A percentile compares a stretch with the other conserved stretches of the same genome.
phyloP scores from a whole-genome alignment of 2,888 invertebrate genomes.

The Microplitis deprimator region DNA sequence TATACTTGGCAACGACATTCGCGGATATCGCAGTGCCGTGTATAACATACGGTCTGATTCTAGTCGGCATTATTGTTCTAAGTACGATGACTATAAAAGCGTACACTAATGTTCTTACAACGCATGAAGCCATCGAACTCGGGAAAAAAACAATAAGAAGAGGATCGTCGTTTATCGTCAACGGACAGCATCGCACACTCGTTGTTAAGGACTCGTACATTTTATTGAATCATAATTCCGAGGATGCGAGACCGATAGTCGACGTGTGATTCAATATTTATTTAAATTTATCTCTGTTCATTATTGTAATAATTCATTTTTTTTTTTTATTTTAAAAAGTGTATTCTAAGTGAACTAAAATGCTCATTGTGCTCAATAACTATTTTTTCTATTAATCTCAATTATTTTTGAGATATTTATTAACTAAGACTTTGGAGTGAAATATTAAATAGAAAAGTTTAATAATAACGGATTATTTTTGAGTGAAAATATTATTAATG shows the following conservation, averaged over 20 bases:
- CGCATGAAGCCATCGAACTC: slow-evolving; percentile 83
- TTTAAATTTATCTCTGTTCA: background rate
- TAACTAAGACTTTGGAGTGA: slow-evolving; percentile 3
- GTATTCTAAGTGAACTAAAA: slow-evolving; percentile 5
- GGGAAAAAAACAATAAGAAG: slow-evolving; percentile 81
- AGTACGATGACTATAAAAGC: slow-evolving; percentile 80
- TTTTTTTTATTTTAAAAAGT: slow-evolving; percentile 1
- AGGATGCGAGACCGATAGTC: slow-evolving; percentile 48
- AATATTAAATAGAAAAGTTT: background rate
- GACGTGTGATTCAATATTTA: slow-evolving; percentile 42
- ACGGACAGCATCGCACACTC: slow-evolving; percentile 76
- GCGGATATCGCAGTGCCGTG: slow-evolving; percentile 81
- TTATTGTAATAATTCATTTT: slow-evolving; percentile 3
- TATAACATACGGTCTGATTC: slow-evolving; percentile 81
- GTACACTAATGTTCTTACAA: slow-evolving; percentile 82
- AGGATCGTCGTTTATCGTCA: slow-evolving; percentile 76
- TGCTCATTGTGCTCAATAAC: slow-evolving; percentile 16
- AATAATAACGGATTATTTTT: background rate
- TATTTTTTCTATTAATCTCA: background rate
- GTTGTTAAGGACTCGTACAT: slow-evolving; percentile 76
- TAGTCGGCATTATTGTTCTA: slow-evolving; percentile 79
- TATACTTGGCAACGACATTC: slow-evolving; percentile 85
- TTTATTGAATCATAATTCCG: slow-evolving; percentile 67
- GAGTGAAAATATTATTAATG: background rate
- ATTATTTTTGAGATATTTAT: slow-evolving; percentile 3